Percentiles rank a stretch among this genome's conserved stretches.
These are phyloP conservation scores for Drosophila yooni DNA, from an alignment of 2,888 invertebrate genomes.

Conservation along the genomic window DNA sequence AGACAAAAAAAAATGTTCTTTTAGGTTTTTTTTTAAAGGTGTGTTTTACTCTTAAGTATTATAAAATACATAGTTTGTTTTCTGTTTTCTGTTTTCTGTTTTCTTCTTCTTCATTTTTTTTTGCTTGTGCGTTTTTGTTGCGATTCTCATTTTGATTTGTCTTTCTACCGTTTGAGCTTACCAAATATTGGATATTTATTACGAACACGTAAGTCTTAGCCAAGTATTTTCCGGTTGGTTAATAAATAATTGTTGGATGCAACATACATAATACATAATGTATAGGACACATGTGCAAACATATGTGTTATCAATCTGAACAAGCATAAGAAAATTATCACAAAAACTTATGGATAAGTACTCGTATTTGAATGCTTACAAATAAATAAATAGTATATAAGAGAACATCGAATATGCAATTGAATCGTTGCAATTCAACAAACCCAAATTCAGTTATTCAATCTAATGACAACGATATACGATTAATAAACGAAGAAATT, in stretches of 20 bases:
- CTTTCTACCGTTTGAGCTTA: conserved; percentile 51
- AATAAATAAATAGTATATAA: conserved; percentile 17
- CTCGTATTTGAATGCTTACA: conserved; percentile 29
- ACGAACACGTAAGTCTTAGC: conserved; percentile 38
- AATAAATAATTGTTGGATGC: conserved; percentile 4
- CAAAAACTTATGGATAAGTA: conserved; percentile 45
- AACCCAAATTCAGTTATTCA: conserved; percentile 33
- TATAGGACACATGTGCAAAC: neutral
- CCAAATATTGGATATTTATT: conserved; percentile 41
- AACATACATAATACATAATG: neutral
- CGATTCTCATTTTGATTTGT: conserved; percentile 48
- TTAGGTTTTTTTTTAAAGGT: neutral
- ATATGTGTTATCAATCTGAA: conserved; percentile 17
- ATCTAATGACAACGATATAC: conserved; percentile 19
- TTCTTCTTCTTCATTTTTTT: neutral
- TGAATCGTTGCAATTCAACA: conserved; percentile 50
- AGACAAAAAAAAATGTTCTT: conserved; percentile 49
- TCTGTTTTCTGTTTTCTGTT: neutral
- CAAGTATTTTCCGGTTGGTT: conserved; percentile 20
- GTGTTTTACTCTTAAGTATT: conserved; percentile 35
- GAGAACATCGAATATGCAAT: conserved; percentile 33
- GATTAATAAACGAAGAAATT: conserved; percentile 32
- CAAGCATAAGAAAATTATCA: conserved; percentile 56
- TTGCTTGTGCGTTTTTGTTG: conserved; percentile 41
- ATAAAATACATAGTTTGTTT: conserved; percentile 56